Conservation (phyloP, 2,888 invertebrate genomes). For the Agrotis puta region DNA sequence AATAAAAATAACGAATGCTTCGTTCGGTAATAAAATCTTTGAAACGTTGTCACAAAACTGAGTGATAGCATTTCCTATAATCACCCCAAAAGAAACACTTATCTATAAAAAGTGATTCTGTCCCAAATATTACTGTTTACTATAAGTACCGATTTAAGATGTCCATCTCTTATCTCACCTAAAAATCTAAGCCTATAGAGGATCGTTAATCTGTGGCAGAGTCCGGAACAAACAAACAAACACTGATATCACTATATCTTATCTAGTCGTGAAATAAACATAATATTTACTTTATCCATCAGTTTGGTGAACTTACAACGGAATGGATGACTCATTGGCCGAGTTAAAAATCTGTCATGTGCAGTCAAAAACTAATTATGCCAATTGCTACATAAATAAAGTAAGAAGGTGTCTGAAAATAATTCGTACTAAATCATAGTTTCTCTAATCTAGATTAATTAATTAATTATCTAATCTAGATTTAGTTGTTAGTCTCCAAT, state of each 20-base stretch:
- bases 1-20: too few species aligned
- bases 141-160: conserved; percentile 14
- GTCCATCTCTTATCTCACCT: conserved; percentile 20
- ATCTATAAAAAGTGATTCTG: background rate
- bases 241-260: conserved; percentile 46
- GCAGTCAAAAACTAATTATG: too few species aligned
- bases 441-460: too few species aligned
- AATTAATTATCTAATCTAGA: too few species aligned
- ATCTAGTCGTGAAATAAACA: conserved; percentile 43
- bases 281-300: conserved; percentile 31
- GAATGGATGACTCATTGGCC: background rate
- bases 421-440: too few species aligned
- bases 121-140: conserved; percentile 1
- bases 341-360: too few species aligned
- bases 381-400: too few species aligned
- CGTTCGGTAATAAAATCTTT: background rate
- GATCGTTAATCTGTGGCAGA: conserved; percentile 33
- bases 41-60: background rate
- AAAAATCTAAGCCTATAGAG: conserved; percentile 6
- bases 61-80: background rate
- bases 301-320: conserved; percentile 22
- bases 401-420: too few species aligned
- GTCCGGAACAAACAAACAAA: conserved; percentile 54
- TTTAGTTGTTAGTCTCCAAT: too few species aligned
- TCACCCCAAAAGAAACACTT: too few species aligned